Conservation (phyloP, 1,140 invertebrate genomes). For the Scaptodrosophila lebanonensis region DNA sequence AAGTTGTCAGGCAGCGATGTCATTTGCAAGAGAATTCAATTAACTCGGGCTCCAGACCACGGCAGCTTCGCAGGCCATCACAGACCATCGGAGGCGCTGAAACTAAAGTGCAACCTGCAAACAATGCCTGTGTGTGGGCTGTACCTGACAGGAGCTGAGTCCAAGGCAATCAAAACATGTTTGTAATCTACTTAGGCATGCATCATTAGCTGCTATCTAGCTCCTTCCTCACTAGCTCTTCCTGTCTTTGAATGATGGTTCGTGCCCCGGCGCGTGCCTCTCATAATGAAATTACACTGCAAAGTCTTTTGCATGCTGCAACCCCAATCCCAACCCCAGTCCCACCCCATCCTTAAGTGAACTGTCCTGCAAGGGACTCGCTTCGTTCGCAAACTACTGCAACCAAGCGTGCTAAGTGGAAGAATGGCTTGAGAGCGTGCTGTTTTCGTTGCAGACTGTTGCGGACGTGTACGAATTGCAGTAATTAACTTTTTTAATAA, state of each 20-base stretch:
- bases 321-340: background rate
- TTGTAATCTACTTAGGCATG: conserved; percentile 52
- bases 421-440: conserved; percentile 21
- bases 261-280: background rate
- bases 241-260: background rate
- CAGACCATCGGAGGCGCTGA: no score
- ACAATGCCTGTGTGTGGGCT: no score
- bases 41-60: no score
- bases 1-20: no score
- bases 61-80: no score
- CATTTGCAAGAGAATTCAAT: conserved; percentile 46
- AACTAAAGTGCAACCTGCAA: no score
- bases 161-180: conserved; percentile 55
- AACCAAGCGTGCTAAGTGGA: no score
- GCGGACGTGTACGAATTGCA: conserved; percentile 5
- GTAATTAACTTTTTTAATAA: conserved; percentile 56
- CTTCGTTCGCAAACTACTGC: no score
- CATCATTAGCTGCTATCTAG: conserved; percentile 41
- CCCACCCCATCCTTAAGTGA: background rate
- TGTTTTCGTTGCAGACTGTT: conserved; percentile 15
- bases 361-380: no score
- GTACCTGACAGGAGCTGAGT: background rate
- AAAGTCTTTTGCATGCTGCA: conserved; percentile 9
- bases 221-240: background rate
- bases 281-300: conserved; percentile 48